Base-by-base conservation (phyloP, 2,888 invertebrate genomes). In the Atethmia centrago region DNA sequence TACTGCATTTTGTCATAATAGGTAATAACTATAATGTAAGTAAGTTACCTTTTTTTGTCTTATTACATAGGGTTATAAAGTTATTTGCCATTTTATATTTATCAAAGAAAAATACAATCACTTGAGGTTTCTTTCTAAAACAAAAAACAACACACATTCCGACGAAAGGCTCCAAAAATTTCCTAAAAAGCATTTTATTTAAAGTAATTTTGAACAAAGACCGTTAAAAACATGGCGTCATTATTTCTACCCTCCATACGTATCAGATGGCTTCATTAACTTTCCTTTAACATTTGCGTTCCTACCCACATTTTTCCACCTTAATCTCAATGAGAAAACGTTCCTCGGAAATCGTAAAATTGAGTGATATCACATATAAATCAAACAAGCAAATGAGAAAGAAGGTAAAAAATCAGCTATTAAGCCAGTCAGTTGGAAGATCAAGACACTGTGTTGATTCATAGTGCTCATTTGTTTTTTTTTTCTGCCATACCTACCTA, bases 361-460 rank as follows among this genome's bases (percentile, higher is more conserved):
- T 92, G 90, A 93, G 88, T 89, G 91, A 93, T 93, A 89, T 91
- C 87, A 82, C 86, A 84, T 88, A 94, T 94, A 94, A 94, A 94
- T 95, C 95, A 93, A 89, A 88, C 77, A 90, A 82, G 92, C 86
- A 94, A 94, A 94, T 93, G 93, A 93, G 89, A 84, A 89, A 89
- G 89, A 87, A 89, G 88, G 89, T 90, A 92, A 92, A 93, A 93
- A 93, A 93, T 91, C 88, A 88, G 90, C 90, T 91, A 94, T 95
- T 94, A 92, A 90, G 88, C 88, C 94, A 94, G 92, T 91, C 92
- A 90, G 89, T 89, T 78, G 94, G 93, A 95, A 95, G 93, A 94
- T 93, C 94, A 93, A 90, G 90, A 90, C 89, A 87, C 83, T 84
- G 88, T 82, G 84, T 88, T 93, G 94, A 94, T 92, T 94, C 92